These are phyloP conservation scores for Henricia sp. DNA, from an alignment of 53 echinoderm and acorn worm genomes.

Conservation along the genomic window DNA sequence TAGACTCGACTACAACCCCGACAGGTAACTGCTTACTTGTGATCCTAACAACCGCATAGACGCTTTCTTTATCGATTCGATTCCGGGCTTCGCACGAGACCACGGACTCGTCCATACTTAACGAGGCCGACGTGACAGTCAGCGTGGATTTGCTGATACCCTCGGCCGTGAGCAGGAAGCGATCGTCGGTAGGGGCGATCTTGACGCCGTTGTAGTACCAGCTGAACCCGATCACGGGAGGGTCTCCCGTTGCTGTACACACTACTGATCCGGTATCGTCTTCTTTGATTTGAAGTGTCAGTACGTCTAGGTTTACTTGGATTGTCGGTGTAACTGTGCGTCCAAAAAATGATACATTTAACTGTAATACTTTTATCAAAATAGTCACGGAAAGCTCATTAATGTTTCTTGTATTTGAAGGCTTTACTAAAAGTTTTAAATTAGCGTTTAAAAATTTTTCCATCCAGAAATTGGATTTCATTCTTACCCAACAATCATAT, in stretches of 20 bases:
- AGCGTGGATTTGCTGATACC: constrained; percentile 66
- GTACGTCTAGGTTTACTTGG: constrained; percentile 41
- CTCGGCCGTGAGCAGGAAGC: constrained; percentile 71
- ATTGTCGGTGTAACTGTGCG: constrained; percentile 90
- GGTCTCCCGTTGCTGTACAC: constrained; percentile 78
- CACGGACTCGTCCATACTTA: constrained; percentile 90
- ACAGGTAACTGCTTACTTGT: constrained; percentile 61
- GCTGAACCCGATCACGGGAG: constrained; percentile 70
- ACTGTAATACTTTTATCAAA: too few species aligned
- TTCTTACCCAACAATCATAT: too few species aligned
- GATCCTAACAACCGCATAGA: constrained; percentile 71
- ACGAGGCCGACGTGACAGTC: constrained; percentile 78
- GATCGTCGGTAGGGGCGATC: constrained; percentile 63
- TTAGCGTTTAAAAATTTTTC: too few species aligned
- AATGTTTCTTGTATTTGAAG: too few species aligned
- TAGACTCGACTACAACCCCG: too few species aligned
- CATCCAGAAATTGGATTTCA: too few species aligned
- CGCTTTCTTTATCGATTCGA: constrained; percentile 71
- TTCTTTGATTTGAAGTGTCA: constrained; percentile 68
- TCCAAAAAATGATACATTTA: too few species aligned
- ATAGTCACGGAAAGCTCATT: too few species aligned
- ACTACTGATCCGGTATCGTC: constrained; percentile 65
- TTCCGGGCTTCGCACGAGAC: constrained; percentile 85
- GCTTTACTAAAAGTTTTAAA: too few species aligned
- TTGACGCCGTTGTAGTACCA: constrained; percentile 88